A percentile compares a stretch with the other conserved stretches of the same genome.
phyloP scores from a whole-genome alignment of 2,797 vertebrate species.

The Sparidentex hasta region DNA sequence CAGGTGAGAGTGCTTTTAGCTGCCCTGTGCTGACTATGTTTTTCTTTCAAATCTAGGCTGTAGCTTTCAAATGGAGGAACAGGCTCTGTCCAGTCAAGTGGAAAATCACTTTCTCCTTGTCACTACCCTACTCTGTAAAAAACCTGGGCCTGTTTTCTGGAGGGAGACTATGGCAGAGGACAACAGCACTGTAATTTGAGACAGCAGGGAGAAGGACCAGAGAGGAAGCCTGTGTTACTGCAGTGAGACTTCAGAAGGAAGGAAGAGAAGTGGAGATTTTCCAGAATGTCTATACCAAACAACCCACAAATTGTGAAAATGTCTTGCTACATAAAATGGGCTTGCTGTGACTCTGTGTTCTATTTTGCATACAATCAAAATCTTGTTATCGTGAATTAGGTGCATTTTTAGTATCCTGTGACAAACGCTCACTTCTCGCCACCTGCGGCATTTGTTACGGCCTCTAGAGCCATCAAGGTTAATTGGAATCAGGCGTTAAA shows the following conservation, averaged over 20 bases:
- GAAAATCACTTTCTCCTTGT: constrained; percentile 78
- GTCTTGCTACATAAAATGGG: background rate
- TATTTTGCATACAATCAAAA: constrained; percentile 52
- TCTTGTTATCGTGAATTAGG: constrained; percentile 22
- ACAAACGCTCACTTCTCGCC: constrained; percentile 52
- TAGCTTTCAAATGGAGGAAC: constrained; percentile 63
- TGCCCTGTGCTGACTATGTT: constrained; percentile 16
- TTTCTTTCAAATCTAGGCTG: constrained; percentile 49
- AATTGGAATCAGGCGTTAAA: constrained; percentile 79
- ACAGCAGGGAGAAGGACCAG: constrained; percentile 35
- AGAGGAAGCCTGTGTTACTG: constrained; percentile 16
- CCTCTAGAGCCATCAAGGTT: constrained; percentile 75
- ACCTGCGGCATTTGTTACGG: constrained; percentile 71
- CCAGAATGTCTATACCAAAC: background rate
- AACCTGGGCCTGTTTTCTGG: constrained; percentile 34
- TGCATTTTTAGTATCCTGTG: constrained; percentile 58
- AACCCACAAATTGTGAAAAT: background rate
- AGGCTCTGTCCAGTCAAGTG: constrained; percentile 66
- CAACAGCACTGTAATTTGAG: constrained; percentile 56
- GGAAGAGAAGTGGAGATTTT: constrained; percentile 15
- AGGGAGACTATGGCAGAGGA: constrained; percentile 27
- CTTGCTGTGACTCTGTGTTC: constrained; percentile 19
- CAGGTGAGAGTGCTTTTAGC: constrained; percentile 44
- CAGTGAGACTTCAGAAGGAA: background rate
- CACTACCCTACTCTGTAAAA: constrained; percentile 41